Conservation (phyloP, 2,113 vertebrate genomes). For the Hippocampus mohnikei region DNA sequence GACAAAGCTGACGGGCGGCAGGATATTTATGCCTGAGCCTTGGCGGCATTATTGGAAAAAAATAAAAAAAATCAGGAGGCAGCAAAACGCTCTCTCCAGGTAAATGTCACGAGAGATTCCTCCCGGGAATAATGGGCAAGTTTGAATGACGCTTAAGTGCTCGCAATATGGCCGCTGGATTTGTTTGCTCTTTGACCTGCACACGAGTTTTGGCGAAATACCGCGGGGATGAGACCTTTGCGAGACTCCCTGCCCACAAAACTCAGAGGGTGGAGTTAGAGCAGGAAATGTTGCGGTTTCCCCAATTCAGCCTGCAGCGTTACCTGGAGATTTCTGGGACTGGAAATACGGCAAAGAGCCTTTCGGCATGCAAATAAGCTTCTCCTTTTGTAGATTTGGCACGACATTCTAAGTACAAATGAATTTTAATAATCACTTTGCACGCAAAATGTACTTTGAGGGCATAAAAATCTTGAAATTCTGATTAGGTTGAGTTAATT, state of each 20-base stretch:
- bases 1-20: conserved; percentile 16
- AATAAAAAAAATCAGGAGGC: conserved; percentile 28
- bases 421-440: neutral
- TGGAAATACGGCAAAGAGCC: neutral
- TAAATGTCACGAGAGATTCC: conserved; percentile 67
- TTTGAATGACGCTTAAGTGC: conserved; percentile 49
- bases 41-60: conserved; percentile 40
- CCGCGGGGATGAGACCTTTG: conserved; percentile 8
- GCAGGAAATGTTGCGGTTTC: neutral
- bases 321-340: neutral
- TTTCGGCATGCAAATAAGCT: neutral
- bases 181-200: conserved; percentile 29
- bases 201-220: conserved; percentile 13
- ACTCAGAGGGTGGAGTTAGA: neutral
- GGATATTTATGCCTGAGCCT: conserved; percentile 45
- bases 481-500: no score
- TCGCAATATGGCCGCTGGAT: conserved; percentile 3
- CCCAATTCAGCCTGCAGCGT: neutral
- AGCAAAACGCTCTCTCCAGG: conserved; percentile 29
- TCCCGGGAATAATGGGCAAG: conserved; percentile 37
- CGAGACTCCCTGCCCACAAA: no score
- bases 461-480: neutral
- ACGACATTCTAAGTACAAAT: neutral
- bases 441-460: neutral
- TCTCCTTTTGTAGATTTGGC: neutral